These are phyloP conservation scores for Periophthalmus modestus DNA, from an alignment of 2,113 vertebrate species.

Conservation along the genomic window DNA sequence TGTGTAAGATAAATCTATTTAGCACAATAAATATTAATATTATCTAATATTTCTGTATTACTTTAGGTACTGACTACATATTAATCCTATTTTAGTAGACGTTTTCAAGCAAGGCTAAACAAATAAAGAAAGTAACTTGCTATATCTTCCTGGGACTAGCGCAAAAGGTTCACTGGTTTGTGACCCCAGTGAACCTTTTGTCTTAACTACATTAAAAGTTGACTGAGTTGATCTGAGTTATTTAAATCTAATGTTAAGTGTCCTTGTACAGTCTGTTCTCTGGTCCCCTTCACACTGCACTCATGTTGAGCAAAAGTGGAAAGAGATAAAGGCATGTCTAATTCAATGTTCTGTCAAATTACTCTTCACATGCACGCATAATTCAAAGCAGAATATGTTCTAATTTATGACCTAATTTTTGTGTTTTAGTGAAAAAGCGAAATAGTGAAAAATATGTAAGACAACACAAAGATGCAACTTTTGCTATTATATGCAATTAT, in stretches of 20 bases:
- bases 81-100: too few species aligned
- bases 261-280: slow-evolving; percentile 33
- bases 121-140: not conserved
- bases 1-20: not conserved
- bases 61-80: too few species aligned
- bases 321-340: slow-evolving; percentile 43
- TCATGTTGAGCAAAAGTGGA: slow-evolving; percentile 16
- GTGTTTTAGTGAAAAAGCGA: not conserved
- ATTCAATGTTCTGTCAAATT: slow-evolving; percentile 59
- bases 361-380: slow-evolving; percentile 31
- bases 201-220: slow-evolving; percentile 11
- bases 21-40: too few species aligned
- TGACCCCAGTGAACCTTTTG: too few species aligned
- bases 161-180: too few species aligned
- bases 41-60: too few species aligned
- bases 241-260: slow-evolving; percentile 2
- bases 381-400: slow-evolving; percentile 28
- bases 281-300: not conserved
- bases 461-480: not conserved
- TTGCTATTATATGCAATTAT: too few species aligned
- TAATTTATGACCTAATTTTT: slow-evolving; percentile 1
- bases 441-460: not conserved
- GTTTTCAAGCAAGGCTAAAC: not conserved
- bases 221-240: slow-evolving; percentile 21
- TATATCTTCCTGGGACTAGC: too few species aligned